These are phyloP conservation scores for Ceratotherium simum DNA, from an alignment of 2,113 vertebrate genomes.

Conservation along the genomic window DNA sequence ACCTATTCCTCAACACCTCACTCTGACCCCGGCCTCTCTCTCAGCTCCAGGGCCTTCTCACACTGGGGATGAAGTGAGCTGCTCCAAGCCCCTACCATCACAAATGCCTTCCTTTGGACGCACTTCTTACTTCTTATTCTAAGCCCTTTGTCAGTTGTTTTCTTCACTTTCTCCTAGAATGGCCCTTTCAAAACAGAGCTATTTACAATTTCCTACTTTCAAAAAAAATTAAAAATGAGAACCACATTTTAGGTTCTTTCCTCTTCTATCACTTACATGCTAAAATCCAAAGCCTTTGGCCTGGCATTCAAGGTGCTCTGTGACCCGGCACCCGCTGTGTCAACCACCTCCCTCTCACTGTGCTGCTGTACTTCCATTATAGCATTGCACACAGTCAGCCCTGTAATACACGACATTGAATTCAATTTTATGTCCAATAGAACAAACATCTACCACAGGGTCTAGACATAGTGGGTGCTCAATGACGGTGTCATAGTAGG, in stretches of 20 bases:
- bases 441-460: background rate
- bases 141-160: background rate
- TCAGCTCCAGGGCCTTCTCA: background rate
- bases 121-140: background rate
- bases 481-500: no score
- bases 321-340: background rate
- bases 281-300: background rate
- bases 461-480: background rate
- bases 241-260: background rate
- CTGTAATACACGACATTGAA: no score
- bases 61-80: background rate
- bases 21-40: background rate
- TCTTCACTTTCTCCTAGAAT: background rate
- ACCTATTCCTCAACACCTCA: background rate
- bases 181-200: background rate
- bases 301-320: background rate
- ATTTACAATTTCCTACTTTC: background rate
- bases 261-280: background rate
- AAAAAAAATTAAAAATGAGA: slow-evolving; percentile 9
- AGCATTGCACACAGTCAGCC: background rate
- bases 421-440: background rate
- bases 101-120: background rate
- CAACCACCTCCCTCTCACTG: background rate
- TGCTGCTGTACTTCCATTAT: background rate
- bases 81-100: background rate